Evolutionary conservation across 1,140 invertebrate species (phyloP).

Genomic region (Drosophila punjabiensis): DNA sequence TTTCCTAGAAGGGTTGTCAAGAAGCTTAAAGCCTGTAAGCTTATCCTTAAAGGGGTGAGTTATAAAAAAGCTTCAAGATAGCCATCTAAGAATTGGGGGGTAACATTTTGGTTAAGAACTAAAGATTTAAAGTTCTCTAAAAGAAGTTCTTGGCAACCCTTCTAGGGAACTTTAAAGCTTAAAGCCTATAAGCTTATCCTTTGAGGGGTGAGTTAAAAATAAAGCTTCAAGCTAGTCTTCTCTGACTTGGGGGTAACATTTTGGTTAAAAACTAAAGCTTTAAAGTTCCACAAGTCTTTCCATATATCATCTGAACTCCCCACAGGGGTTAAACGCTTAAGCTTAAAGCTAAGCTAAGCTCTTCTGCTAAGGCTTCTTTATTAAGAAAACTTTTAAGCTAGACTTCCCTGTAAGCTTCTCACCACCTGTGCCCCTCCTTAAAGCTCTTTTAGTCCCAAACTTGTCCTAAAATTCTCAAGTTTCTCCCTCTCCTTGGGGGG

Average conservation of each 20-base stretch:
- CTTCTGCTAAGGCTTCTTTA: too few species aligned
- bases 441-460: neutral
- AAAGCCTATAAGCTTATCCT: neutral
- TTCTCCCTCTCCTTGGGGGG: neutral
- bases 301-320: neutral
- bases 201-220: too few species aligned
- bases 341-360: neutral
- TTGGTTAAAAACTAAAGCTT: neutral
- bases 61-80: neutral
- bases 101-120: too few species aligned
- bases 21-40: too few species aligned
- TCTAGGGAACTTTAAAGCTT: too few species aligned
- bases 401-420: neutral
- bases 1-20: neutral
- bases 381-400: neutral
- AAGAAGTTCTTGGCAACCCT: too few species aligned
- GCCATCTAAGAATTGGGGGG: too few species aligned
- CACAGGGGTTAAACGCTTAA: too few species aligned
- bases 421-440: neutral
- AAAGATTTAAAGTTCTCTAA: neutral
- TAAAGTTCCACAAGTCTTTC: neutral
- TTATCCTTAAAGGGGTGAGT: neutral
- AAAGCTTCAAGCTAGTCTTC: neutral
- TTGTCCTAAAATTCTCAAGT: constrained; percentile 41
- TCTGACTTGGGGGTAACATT: too few species aligned